These are phyloP conservation scores for Molossus alvarezi DNA, from an alignment of 2,797 vertebrate genomes.

Conservation along the genomic window DNA sequence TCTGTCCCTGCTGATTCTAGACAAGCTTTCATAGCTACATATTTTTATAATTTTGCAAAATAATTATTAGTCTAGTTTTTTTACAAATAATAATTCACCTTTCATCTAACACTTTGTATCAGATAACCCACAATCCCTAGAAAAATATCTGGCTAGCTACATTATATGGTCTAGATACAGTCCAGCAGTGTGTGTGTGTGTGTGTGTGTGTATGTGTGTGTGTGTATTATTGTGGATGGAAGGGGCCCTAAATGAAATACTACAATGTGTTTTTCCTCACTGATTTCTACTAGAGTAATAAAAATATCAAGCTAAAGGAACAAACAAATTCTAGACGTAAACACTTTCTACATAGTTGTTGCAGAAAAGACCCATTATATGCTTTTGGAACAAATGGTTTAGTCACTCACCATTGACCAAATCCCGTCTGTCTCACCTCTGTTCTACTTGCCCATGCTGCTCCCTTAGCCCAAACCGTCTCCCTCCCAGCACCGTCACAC, in stretches of 20 bases:
- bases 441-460: not conserved
- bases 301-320: constrained; percentile 32
- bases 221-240: not conserved
- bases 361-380: constrained; percentile 5
- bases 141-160: not conserved
- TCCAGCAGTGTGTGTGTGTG: not conserved
- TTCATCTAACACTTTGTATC: constrained; percentile 36
- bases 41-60: constrained; percentile 9
- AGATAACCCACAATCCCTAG: not conserved
- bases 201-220: not conserved
- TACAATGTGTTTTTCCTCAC: not conserved
- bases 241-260: not conserved
- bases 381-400: not conserved
- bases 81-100: constrained; percentile 34
- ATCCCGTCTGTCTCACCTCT: not conserved
- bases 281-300: constrained; percentile 8
- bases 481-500: no score
- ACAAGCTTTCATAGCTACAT: not conserved
- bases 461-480: not conserved
- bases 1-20: not conserved
- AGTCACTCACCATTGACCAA: not conserved
- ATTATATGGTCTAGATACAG: not conserved
- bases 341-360: not conserved
- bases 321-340: constrained; percentile 38
- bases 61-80: not conserved